Evolutionary conservation across 2,113 vertebrate genomes (phyloP).

Genomic region (Parotia lawesii): DNA sequence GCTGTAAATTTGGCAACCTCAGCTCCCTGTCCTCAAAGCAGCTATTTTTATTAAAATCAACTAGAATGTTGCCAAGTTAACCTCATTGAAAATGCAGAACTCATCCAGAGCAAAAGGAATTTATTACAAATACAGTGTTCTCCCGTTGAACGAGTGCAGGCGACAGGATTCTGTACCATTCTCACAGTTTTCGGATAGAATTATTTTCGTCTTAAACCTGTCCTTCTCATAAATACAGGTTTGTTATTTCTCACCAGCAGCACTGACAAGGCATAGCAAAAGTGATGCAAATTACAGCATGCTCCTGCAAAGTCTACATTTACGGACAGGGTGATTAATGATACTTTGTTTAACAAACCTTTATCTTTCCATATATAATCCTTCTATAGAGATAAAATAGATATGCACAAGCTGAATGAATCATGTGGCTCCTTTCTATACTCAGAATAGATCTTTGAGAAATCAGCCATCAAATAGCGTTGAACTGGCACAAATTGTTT

Average conservation of each 20-base stretch:
- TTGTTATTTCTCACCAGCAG: slow-evolving; percentile 61
- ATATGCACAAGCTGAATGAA: slow-evolving; percentile 59
- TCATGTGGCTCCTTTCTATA: slow-evolving; percentile 28
- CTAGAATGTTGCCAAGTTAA: slow-evolving; percentile 80
- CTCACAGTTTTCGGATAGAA: slow-evolving; percentile 64
- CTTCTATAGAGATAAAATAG: slow-evolving; percentile 29
- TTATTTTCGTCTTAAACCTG: slow-evolving; percentile 69
- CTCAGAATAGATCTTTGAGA: slow-evolving; percentile 48
- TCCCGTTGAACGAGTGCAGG: slow-evolving; percentile 71
- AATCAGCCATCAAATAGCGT: slow-evolving; percentile 36
- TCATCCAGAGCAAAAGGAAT: slow-evolving; percentile 82
- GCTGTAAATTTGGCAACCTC: slow-evolving; percentile 86
- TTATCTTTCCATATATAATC: slow-evolving; percentile 58
- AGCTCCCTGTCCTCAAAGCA: slow-evolving; percentile 80
- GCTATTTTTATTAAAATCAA: slow-evolving; percentile 88
- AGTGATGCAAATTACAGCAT: slow-evolving; percentile 67
- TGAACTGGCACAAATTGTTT: slow-evolving; percentile 35
- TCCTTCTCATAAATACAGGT: slow-evolving; percentile 62
- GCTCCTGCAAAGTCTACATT: slow-evolving; percentile 60
- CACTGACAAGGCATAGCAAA: slow-evolving; percentile 48
- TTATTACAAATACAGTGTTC: slow-evolving; percentile 83
- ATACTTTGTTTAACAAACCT: slow-evolving; percentile 67
- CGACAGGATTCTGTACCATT: slow-evolving; percentile 62
- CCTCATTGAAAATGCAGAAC: slow-evolving; percentile 82
- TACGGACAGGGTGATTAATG: slow-evolving; percentile 71